Evolutionary conservation across 2,797 vertebrate genomes (phyloP), one percentile per base, ranked within the genome.

Genomic region (Sternarchorhynchus goeldii): DNA sequence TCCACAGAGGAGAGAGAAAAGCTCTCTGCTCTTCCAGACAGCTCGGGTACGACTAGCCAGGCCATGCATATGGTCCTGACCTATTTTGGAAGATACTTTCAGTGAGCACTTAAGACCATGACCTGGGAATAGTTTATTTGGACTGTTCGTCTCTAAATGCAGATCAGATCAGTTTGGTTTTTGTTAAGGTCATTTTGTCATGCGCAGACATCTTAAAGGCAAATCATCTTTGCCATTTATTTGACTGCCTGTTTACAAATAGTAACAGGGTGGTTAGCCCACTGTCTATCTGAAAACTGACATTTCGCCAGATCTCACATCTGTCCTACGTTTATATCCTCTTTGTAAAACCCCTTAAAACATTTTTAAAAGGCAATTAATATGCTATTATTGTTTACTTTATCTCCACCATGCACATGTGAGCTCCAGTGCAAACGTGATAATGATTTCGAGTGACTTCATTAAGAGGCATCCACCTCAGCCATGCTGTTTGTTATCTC

Each of bases 401-500:
- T 67, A 81, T 77, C 74, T 81, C 55, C 31, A 69, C 73, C 57
- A 71, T 55, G 66, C 77, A 76, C 73, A 82, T 83, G 70, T 59
- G 5, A 77, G 70, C 53, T 65, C 34, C 16, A 63, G 67, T 32
- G 34, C 66, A 73, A 80, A 80, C 55, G 78, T 70, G 73, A 62
- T 82, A 84, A 87, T 71, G 73, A 80, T 82, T 84, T 56, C 67
- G 62, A 74, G 73, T 63, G 55, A 77, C 45, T 81, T 79, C 71
- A 83, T 84, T 80, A 80, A 65, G 68, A 75, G 78, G 20, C 79
- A 78, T 85, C 87, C 76, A 87, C 73, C 62, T 64, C 84, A 64
- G 72, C 74, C 80, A 62, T 77, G 81, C 82, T 83, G 79, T 74
- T 87, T 73, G 83, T 88, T 83, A 87, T 88, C 73, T 85, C 18